phyloP scores from a whole-genome alignment of 2,797 vertebrate species.

The Anabas testudineus region DNA sequence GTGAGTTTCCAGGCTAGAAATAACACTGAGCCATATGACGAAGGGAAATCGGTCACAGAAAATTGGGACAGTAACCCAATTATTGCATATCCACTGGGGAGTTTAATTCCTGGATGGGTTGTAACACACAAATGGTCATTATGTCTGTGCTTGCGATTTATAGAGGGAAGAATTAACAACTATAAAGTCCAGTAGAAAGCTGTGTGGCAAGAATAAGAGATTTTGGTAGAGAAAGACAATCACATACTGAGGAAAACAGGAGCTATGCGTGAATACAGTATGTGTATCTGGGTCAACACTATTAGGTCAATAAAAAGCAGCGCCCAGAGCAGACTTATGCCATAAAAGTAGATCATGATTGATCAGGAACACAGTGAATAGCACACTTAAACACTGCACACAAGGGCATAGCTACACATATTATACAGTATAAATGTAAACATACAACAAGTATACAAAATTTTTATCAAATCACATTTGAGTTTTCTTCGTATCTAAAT shows the following conservation, averaged over 20 bases:
- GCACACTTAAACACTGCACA: constrained; percentile 27
- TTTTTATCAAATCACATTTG: neutral
- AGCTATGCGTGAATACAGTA: constrained; percentile 7
- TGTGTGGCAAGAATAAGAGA: constrained; percentile 23
- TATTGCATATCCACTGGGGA: constrained; percentile 33
- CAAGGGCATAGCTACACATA: neutral
- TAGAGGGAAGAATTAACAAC: constrained; percentile 9
- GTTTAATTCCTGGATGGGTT: constrained; percentile 27
- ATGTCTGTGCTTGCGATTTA: constrained; percentile 18
- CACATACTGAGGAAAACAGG: constrained; percentile 3
- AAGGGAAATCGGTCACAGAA: constrained; percentile 57
- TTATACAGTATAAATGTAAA: neutral
- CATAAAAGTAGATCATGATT: constrained; percentile 47
- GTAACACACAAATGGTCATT: constrained; percentile 38
- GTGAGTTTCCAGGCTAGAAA: constrained; percentile 54
- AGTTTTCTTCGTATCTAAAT: too few relatives aligned
- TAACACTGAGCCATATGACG: constrained; percentile 41
- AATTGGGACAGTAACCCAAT: constrained; percentile 74
- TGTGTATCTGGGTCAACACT: constrained; percentile 63
- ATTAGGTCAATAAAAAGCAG: constrained; percentile 38
- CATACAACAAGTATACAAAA: neutral
- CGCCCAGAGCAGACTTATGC: constrained; percentile 45
- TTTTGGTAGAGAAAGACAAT: constrained; percentile 1
- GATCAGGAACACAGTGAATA: constrained; percentile 36
- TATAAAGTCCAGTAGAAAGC: constrained; percentile 7